Evolutionary conservation across 2,888 invertebrate genomes (phyloP), one percentile per base, ranked within the genome.

Genomic region (Actias luna): DNA sequence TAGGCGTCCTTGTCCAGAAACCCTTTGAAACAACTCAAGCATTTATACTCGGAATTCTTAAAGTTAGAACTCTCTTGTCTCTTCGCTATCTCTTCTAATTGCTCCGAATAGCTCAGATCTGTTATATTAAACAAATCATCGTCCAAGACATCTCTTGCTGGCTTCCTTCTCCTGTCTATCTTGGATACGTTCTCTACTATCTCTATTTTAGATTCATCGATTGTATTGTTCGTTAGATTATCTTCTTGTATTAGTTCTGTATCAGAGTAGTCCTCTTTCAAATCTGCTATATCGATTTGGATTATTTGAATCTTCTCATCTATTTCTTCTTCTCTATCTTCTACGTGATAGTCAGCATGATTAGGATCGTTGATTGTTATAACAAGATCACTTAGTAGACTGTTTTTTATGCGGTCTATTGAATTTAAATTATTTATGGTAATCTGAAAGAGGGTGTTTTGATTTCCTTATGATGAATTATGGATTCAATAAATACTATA

Each of bases 1-100:
- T 27, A 70, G 0, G 63, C 59, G 3, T 63, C 59, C 35, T 27
- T 36, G 62, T 69, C 64, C 2, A 60, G 18, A 35, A 65, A 67
- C 0, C 69, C 67, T 59, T 69, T 69, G 27, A 33, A 68, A 35
- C 68, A 70, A 10, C 63, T 64, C 22, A 8, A 27, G 1, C 69
- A 68, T 5, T 66, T 69, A n/a, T 25, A 68, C 5, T 27, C 63
- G 0, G 64, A 64, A 57, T 69, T 64, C 16, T 60, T 66, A 33
- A 62, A 66, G 31, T 65, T 64, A 0, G 39, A 10, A 3, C 63
- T 61, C 22, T 62, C 60, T 10, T 62, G 42, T 7, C 61, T 60
- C 7, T 63, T 68, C 5, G 39, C 18, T 0, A 70, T 27, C 10
- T 65, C 63, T 60, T 65, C 55, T 33, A 71, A 12, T 68, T 71